Conservation (phyloP, 2,888 invertebrate genomes). For the Hydriomena furcata region DNA sequence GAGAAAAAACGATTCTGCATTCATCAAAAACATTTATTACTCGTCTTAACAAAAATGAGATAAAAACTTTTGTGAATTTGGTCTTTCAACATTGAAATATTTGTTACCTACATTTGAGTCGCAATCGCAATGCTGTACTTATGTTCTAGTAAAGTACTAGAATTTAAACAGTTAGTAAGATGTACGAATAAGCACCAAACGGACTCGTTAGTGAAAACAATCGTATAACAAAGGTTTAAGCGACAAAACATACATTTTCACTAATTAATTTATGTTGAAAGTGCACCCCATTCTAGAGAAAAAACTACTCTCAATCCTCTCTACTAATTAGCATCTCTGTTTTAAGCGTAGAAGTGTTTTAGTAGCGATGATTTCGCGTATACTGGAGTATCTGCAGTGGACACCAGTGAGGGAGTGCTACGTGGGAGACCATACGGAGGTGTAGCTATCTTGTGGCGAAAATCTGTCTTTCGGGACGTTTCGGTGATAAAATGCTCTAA, state of each 20-base stretch:
- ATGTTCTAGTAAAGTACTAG: constrained; percentile 1
- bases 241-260: constrained; percentile 31
- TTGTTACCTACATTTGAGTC: too few relatives aligned
- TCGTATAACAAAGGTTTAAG: constrained; percentile 17
- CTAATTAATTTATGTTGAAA: constrained; percentile 34
- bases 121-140: neutral
- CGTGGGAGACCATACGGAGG: constrained; percentile 26
- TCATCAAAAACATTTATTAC: too few relatives aligned
- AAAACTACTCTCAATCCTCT: constrained; percentile 6
- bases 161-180: constrained; percentile 3
- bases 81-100: too few relatives aligned
- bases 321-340: constrained; percentile 16
- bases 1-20: too few relatives aligned
- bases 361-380: constrained; percentile 6
- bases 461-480: constrained; percentile 17
- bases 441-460: constrained; percentile 24
- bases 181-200: neutral
- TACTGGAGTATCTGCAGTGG: neutral
- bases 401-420: constrained; percentile 23
- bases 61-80: too few relatives aligned
- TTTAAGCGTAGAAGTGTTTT: constrained; percentile 4
- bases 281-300: constrained; percentile 8
- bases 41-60: too few relatives aligned
- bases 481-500: constrained; percentile 18
- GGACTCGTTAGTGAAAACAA: constrained; percentile 7